Percentiles rank a stretch among this genome's conserved stretches.
phyloP scores from a whole-genome alignment of 1,140 invertebrate species.

The Polypedilum vanderplanki region DNA sequence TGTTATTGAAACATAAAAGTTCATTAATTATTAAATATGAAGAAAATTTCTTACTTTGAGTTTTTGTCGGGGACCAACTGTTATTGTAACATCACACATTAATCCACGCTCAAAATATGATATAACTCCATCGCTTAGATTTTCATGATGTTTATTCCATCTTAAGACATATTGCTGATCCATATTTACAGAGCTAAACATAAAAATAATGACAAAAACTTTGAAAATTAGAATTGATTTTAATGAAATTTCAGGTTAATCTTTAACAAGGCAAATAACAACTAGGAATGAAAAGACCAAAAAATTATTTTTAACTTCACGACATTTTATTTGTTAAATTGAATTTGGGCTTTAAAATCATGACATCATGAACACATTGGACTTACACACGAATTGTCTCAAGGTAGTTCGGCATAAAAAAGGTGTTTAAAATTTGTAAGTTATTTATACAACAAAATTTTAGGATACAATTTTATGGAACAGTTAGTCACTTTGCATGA shows the following conservation, averaged over 20 bases:
- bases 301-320: no score
- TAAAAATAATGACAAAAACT: not conserved
- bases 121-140: slow-evolving; percentile 80
- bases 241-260: not conserved
- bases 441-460: no score
- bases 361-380: no score
- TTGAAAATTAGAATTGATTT: not conserved
- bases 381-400: no score
- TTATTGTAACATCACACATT: slow-evolving; percentile 86
- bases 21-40: not conserved
- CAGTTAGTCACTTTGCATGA: no score
- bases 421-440: no score
- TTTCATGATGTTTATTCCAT: slow-evolving; percentile 89
- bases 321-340: no score
- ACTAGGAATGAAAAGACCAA: no score
- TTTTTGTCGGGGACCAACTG: slow-evolving; percentile 76
- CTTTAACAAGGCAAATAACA: not conserved
- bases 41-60: slow-evolving; percentile 56
- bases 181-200: slow-evolving; percentile 46
- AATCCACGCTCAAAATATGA: slow-evolving; percentile 77
- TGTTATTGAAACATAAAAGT: slow-evolving; percentile 18
- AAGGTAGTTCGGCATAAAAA: no score
- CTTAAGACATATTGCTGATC: slow-evolving; percentile 91
- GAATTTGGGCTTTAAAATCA: no score
- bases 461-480: no score